Evolutionary conservation across 2,888 invertebrate genomes (phyloP), one percentile per base, ranked within the genome.

Genomic region (Andrena bucephala): DNA sequence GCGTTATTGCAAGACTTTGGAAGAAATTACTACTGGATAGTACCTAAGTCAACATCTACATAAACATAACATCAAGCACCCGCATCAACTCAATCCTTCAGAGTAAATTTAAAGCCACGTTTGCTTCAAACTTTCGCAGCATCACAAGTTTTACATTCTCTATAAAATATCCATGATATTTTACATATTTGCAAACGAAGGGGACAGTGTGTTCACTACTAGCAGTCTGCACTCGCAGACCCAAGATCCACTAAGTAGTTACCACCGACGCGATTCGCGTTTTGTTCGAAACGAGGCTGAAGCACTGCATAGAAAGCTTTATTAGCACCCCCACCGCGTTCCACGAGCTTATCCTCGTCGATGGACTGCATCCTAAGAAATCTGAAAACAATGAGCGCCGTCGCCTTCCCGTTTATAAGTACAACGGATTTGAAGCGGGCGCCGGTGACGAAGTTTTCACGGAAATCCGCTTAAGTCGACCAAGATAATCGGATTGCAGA

Each of bases 401-500:
- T 48, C 81, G 67, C 62, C 81, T 78, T 84, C 73, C 52, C 77
- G 82, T 86, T 88, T 82, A 82, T 81, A 78, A 84, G 73, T 70
- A 71, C 69, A 63, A 63, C 29, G 82, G 86, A 79, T 82, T 82
- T 74, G 67, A 77, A 76, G 69, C 80, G 60, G 16, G 57, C 24
- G 60, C 54, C 60, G 70, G 68, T 50, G 76, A 80, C 70, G 54
- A 73, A 87, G 87, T 78, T 86, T 88, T 52, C 73, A 63, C 78
- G 73, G 81, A 85, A 90, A 89, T 87, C 87, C 85, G 82, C 89
- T 88, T 86, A 91, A 86, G 85, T 85, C 79, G 81, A 82, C 82
- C 80, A 76, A 76, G 75, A 81, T 89, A 90, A 90, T 89, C 89
- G 89, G 89, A 89, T 91, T 88, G 84, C 52, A 74, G 80, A 78